phyloP scores from a whole-genome alignment of 1,140 invertebrate species.

The Drosophila sp. region DNA sequence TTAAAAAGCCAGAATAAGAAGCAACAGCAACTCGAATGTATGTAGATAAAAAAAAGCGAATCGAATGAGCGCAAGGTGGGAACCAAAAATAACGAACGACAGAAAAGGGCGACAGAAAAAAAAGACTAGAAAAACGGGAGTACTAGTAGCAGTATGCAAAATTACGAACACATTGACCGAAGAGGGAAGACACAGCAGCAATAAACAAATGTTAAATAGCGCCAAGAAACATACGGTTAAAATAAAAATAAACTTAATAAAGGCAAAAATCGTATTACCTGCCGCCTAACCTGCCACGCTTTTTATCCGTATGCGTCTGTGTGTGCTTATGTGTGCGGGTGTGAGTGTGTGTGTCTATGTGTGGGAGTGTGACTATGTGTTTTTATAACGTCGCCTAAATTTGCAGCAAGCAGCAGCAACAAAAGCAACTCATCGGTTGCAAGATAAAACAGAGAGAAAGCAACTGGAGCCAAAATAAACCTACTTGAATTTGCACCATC shows the following conservation, averaged over 20 bases:
- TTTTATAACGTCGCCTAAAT: slow-evolving; percentile 55
- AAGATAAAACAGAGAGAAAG: slow-evolving; percentile 27
- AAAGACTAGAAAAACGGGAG: slow-evolving; percentile 66
- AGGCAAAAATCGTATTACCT: slow-evolving; percentile 30
- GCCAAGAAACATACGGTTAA: slow-evolving; percentile 37
- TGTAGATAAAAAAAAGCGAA: slow-evolving; percentile 12
- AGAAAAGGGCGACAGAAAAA: slow-evolving; percentile 35
- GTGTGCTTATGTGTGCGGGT: slow-evolving; percentile 12
- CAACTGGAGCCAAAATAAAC: slow-evolving; percentile 32
- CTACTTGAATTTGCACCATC: slow-evolving; percentile 23
- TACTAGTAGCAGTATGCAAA: slow-evolving; percentile 35
- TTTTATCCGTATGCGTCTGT: slow-evolving; percentile 10
- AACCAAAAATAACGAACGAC: slow-evolving; percentile 42
- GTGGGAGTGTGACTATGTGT: slow-evolving; percentile 41
- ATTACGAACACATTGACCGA: slow-evolving; percentile 47
- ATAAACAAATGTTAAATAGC: slow-evolving; percentile 33
- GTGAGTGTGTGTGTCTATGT: slow-evolving; percentile 5
- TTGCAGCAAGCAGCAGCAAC: slow-evolving; percentile 34
- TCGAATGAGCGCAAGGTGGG: slow-evolving; percentile 26
- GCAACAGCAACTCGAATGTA: slow-evolving; percentile 29
- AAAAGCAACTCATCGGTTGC: slow-evolving; percentile 10
- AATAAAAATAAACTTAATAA: slow-evolving; percentile 41
- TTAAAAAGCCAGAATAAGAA: slow-evolving; percentile 46
- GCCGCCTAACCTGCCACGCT: slow-evolving; percentile 9
- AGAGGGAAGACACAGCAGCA: slow-evolving; percentile 23